These are phyloP conservation scores for Okamejei kenojei DNA, from an alignment of 2,797 vertebrate species.

Conservation along the genomic window DNA sequence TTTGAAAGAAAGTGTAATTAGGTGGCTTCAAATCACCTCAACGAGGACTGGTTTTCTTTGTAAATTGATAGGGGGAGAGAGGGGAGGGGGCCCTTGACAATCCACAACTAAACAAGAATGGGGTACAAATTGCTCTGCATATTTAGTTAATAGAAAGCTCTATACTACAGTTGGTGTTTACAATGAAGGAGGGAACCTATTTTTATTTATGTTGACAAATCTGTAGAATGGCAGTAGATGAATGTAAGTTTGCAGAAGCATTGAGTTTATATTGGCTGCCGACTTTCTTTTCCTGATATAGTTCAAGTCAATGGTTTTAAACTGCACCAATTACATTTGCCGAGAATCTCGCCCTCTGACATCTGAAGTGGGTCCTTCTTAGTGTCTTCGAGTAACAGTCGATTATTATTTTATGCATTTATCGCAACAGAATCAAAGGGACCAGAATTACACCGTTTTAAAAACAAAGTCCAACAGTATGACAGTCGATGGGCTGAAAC, in stretches of 20 bases:
- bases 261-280: not conserved
- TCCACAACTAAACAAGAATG: not conserved
- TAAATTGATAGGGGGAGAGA: too few relatives aligned
- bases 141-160: not conserved
- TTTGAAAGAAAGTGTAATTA: not conserved
- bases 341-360: not conserved
- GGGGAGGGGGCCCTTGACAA: too few relatives aligned
- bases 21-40: too few relatives aligned
- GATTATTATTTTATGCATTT: not conserved
- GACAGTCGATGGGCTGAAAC: slow-evolving; percentile 73
- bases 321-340: not conserved
- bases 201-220: not conserved
- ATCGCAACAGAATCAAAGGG: slow-evolving; percentile 64
- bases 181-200: not conserved
- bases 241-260: not conserved
- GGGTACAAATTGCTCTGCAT: not conserved
- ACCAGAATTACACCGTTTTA: slow-evolving; percentile 73
- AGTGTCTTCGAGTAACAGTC: not conserved
- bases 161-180: not conserved
- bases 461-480: slow-evolving; percentile 72
- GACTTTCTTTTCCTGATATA: not conserved
- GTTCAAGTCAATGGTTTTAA: not conserved
- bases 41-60: too few relatives aligned
- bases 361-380: not conserved
- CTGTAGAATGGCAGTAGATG: not conserved